Evolutionary conservation across 2,113 vertebrate genomes (phyloP), one percentile per base, ranked within the genome.

Genomic region (Xiphorhynchus elegans): DNA sequence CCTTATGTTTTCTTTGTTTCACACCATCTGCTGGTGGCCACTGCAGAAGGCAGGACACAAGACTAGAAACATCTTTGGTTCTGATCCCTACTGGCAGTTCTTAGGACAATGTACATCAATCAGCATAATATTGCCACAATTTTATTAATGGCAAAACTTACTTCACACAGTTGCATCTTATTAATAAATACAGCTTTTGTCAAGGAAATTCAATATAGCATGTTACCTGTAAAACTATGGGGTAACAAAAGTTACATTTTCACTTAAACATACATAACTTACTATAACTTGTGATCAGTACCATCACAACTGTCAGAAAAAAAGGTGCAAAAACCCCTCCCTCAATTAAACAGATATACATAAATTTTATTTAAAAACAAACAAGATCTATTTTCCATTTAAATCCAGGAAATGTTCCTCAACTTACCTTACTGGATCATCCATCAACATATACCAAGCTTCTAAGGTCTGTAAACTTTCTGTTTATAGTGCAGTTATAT

Each of bases 361-460:
- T 44, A 87, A 29, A 63, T 53, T 92, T 96, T 87, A 94, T 87
- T 97, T 81, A 21, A 91, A 97, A 84, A 81, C 15, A 94, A 93
- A 84, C 31, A 92, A 68, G 53, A 96, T 18, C 47, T 40, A 15
- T 63, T 95, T 95, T 84, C 88, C n/a, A 89, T 47, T 92, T 91
- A 66, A 73, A 82, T 79, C 47, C 67, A 74, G 42, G 83, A 90
- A 60, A 40, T 67, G 68, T 94, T 46, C 74, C 82, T 91, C 75
- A 62, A 80, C 29, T 96, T 94, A 96, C 64, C 80, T 90, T 79
- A 87, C 3, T 67, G 93, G 72, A 86, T 56, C 67, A 49, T 83
- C 47, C 67, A 91, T 46, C 55, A 94, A 90, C 90, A 93, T 37
- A 68, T 17, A 92, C 53, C 67, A 89, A 96, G 62, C 37, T 91